Base-by-base conservation (phyloP, 2,888 invertebrate genomes). In the Priocnemis perturbator region DNA sequence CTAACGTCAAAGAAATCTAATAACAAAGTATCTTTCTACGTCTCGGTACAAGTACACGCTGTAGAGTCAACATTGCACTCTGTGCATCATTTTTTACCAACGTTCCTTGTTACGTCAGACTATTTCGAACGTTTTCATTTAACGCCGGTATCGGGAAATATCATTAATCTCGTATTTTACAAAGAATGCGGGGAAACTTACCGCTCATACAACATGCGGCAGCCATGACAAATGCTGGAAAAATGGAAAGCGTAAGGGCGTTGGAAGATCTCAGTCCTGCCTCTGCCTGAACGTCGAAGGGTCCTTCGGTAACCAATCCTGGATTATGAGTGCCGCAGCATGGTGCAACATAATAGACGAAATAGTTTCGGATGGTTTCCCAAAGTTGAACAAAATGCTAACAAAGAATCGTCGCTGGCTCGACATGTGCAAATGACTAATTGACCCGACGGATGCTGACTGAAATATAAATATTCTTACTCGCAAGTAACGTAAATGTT, bases 341-440 rank as follows among this genome's bases (percentile, higher is more conserved):
- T 82, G 81, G 77, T 78, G 73, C 62, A 82, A 79, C 78, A 82
- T 81, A 82, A 82, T 76, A 70, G 79, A 81, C 82, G 78, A 83
- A 81, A 84, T 83, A 78, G 81, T 81, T 79, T 77, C 80, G 84
- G 86, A 85, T 85, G 86, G 81, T 11, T 11, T 11, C 37, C 37
- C 37, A 37, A 37, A 37, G 37, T 11, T 37, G 11, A 9, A 11
- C 14, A 37, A 1, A 37, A 37, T 37, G 2, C 2, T 37, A 1
- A 1, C 11, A 37, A 2, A 11, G 7, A 37, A 37, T 37, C 7
- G 37, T 5, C 7, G 7, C 14, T 9, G 4, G 7, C 11, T 37
- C 37, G 7, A 37, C 11, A 3, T 37, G 26, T 26, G 5, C 2
- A 37, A 37, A 37, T 9, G 7, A 37, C 7, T 37, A 11, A 11